phyloP scores from a whole-genome alignment of 2,888 invertebrate species.

The Macropis europaea region DNA sequence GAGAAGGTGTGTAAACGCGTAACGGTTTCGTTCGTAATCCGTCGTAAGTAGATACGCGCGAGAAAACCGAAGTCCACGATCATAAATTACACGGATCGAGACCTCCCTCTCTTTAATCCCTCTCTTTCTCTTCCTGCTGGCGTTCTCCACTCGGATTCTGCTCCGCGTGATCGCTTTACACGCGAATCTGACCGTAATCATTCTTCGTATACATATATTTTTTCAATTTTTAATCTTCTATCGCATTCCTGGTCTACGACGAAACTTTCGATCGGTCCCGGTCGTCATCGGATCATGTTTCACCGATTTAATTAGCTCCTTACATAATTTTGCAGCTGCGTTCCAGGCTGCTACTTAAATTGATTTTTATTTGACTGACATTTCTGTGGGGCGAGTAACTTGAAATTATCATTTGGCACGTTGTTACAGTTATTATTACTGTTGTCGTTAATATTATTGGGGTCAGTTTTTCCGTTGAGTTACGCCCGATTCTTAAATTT shows the following conservation, averaged over 20 bases:
- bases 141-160: background rate
- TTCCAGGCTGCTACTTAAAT: too few relatives aligned
- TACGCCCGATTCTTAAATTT: too few relatives aligned
- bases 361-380: too few relatives aligned
- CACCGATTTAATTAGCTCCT: too few relatives aligned
- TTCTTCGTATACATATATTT: background rate
- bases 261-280: background rate
- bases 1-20: slow-evolving; percentile 8
- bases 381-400: too few relatives aligned
- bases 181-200: background rate
- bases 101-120: background rate
- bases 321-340: too few relatives aligned
- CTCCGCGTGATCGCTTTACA: background rate
- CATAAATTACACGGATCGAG: slow-evolving; percentile 34
- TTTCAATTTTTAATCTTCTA: background rate
- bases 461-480: too few relatives aligned
- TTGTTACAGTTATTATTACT: too few relatives aligned
- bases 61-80: slow-evolving; percentile 30
- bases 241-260: background rate
- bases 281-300: too few relatives aligned
- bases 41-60: slow-evolving; percentile 48
- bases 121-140: background rate
- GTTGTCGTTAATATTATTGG: too few relatives aligned
- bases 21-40: slow-evolving; percentile 40
- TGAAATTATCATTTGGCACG: too few relatives aligned